Evolutionary conservation across 2,113 vertebrate genomes (phyloP).

Genomic region (Microcebus ravelobensis): DNA sequence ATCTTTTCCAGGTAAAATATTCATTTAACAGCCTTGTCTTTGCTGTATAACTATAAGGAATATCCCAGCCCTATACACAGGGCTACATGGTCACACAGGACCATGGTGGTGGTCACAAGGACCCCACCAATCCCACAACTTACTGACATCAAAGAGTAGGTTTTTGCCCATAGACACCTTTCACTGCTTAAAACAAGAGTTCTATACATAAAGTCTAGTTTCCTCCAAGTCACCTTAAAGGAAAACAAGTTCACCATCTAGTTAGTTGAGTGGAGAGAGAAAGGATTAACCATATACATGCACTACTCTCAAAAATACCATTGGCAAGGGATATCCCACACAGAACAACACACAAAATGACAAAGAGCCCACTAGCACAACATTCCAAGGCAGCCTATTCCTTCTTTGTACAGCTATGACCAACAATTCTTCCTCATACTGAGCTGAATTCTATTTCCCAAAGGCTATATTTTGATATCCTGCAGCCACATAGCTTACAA

Average conservation of each 20-base stretch:
- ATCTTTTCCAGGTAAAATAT: slow-evolving; percentile 9
- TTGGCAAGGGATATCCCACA: neutral
- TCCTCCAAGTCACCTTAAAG: neutral
- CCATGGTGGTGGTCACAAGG: neutral
- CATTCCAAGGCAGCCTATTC: neutral
- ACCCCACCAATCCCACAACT: neutral
- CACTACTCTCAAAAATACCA: neutral
- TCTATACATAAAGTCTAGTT: slow-evolving; percentile 5
- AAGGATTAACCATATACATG: neutral
- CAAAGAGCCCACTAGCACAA: neutral
- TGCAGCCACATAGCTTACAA: neutral
- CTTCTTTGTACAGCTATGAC: neutral
- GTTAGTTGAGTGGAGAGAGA: neutral
- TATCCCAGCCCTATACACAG: neutral
- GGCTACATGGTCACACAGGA: neutral
- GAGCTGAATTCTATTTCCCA: neutral
- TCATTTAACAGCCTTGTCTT: neutral
- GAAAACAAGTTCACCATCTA: neutral
- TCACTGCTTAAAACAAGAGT: slow-evolving; percentile 15
- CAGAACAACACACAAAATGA: neutral
- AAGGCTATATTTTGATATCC: slow-evolving; percentile 3
- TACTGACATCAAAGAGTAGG: neutral
- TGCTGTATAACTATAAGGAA: neutral
- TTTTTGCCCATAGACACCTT: neutral
- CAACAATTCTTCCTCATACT: neutral